Evolutionary conservation across 1,140 invertebrate genomes (phyloP).

Genomic region (Listronotus oregonensis): DNA sequence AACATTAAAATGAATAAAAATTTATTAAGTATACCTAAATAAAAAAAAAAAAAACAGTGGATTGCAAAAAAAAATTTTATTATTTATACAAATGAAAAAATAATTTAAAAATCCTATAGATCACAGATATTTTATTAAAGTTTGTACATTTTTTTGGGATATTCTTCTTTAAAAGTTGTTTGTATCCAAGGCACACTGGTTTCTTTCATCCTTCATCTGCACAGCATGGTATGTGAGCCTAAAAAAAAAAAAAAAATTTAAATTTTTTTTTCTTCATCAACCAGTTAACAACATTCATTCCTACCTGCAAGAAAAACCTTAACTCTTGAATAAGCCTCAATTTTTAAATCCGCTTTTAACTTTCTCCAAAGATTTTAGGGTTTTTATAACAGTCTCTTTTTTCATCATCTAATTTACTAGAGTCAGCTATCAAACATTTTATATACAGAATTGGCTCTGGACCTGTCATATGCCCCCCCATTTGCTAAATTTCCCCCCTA

Average conservation of each 20-base stretch:
- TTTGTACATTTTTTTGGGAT: slow-evolving; percentile 57
- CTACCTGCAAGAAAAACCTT: slow-evolving; percentile 73
- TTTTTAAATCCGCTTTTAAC: slow-evolving; percentile 70
- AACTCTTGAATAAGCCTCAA: slow-evolving; percentile 73
- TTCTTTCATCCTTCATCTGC: slow-evolving; percentile 67
- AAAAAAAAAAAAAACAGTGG: no score
- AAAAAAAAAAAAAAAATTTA: slow-evolving; percentile 46
- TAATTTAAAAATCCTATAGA: not conserved
- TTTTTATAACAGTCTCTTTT: slow-evolving; percentile 61
- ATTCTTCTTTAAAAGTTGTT: slow-evolving; percentile 70
- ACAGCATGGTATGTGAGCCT: slow-evolving; percentile 72
- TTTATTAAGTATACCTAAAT: no score
- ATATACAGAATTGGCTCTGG: slow-evolving; percentile 69
- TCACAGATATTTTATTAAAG: slow-evolving; percentile 49
- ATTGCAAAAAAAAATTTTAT: no score
- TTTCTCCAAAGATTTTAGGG: slow-evolving; percentile 67
- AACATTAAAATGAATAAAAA: no score
- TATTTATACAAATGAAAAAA: not conserved
- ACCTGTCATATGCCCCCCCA: slow-evolving; percentile 78
- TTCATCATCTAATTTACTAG: slow-evolving; percentile 56
- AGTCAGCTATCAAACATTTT: slow-evolving; percentile 70
- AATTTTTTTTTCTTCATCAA: not conserved
- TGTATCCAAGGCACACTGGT: slow-evolving; percentile 74
- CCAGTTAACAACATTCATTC: slow-evolving; percentile 16
- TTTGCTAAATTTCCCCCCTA: slow-evolving; percentile 76